Evolutionary conservation across 1,140 invertebrate species (phyloP).

Genomic region (Hydropsyche tenuis): DNA sequence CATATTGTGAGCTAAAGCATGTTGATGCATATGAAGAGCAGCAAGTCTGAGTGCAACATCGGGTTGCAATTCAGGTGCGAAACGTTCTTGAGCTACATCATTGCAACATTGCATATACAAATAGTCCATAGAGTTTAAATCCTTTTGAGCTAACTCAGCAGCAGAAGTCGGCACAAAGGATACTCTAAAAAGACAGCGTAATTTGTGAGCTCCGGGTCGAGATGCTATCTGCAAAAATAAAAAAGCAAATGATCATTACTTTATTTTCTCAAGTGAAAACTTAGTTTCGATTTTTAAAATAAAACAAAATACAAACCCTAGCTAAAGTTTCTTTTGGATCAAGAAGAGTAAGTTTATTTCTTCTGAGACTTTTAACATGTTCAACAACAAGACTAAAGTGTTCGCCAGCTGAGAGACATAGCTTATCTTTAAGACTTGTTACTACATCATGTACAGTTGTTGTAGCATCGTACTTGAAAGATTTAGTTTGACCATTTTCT

Average conservation of each 20-base stretch:
- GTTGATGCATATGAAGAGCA: slow-evolving; percentile 89
- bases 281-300: too few species aligned
- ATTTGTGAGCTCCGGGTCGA: slow-evolving; percentile 84
- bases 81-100: slow-evolving; percentile 89
- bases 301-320: slow-evolving; percentile 67
- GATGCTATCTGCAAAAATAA: slow-evolving; percentile 77
- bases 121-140: slow-evolving; percentile 87
- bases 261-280: too few species aligned
- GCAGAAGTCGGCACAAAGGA: slow-evolving; percentile 87
- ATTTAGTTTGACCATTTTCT: slow-evolving; percentile 95
- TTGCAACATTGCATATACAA: slow-evolving; percentile 91
- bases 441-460: slow-evolving; percentile 90
- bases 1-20: slow-evolving; percentile 80
- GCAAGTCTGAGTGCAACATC: slow-evolving; percentile 85
- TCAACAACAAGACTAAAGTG: slow-evolving; percentile 90
- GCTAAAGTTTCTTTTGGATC: slow-evolving; percentile 84
- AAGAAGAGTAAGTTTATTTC: slow-evolving; percentile 83
- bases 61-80: slow-evolving; percentile 87
- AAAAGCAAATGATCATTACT: background rate
- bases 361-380: slow-evolving; percentile 84
- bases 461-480: slow-evolving; percentile 92
- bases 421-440: slow-evolving; percentile 82
- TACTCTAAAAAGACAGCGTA: slow-evolving; percentile 86
- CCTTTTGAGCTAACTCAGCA: slow-evolving; percentile 79
- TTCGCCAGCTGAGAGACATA: slow-evolving; percentile 79